phyloP scores from a whole-genome alignment of 2,113 vertebrate species.

The Chelonoidis abingdonii region DNA sequence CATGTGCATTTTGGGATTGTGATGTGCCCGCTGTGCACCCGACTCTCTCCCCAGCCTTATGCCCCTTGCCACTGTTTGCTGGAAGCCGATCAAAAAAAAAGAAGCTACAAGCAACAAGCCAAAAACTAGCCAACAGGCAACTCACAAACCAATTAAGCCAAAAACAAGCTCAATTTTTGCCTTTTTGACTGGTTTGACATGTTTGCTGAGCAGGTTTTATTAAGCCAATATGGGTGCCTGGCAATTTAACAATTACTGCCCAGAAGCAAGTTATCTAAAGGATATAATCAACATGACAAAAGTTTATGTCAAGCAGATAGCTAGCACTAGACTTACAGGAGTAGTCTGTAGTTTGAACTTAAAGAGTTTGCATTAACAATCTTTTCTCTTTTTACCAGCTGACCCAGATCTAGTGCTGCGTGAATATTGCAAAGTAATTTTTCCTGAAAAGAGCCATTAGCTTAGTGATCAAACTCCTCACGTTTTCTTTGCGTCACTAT shows the following conservation, averaged over 20 bases:
- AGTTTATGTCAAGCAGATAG: background rate
- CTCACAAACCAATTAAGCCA: too few relatives aligned
- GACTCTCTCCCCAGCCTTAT: too few relatives aligned
- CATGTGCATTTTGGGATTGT: too few relatives aligned
- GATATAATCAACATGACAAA: background rate
- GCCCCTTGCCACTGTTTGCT: too few relatives aligned
- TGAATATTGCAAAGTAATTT: background rate
- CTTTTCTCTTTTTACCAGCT: background rate
- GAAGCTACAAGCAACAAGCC: too few relatives aligned
- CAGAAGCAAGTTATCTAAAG: background rate
- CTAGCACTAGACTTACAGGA: fast-evolving
- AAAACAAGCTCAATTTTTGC: too few relatives aligned
- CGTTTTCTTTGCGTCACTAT: fast-evolving
- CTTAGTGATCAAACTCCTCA: fast-evolving
- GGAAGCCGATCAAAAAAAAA: too few relatives aligned
- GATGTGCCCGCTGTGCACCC: too few relatives aligned
- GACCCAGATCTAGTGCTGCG: background rate
- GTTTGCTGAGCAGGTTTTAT: background rate
- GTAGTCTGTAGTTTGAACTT: background rate
- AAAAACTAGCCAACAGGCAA: too few relatives aligned
- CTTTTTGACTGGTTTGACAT: too few relatives aligned
- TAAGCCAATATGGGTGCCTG: too few relatives aligned
- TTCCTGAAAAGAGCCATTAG: fast-evolving
- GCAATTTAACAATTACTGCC: too few relatives aligned
- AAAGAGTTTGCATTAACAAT: background rate